Evolutionary conservation across 2,888 invertebrate genomes (phyloP), one percentile per base, ranked within the genome.

Genomic region (Aradus depressus): DNA sequence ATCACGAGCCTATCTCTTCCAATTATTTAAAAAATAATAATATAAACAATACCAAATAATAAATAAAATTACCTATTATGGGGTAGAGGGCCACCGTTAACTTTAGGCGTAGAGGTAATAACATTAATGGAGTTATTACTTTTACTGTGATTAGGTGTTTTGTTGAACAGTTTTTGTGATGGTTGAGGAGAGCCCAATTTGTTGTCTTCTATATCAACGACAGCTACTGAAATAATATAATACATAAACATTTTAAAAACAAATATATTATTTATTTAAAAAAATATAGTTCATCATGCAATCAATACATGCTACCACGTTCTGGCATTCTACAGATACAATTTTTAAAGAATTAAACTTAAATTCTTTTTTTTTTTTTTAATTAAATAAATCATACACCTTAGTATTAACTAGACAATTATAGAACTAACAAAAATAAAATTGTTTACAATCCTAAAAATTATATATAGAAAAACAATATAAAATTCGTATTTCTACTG

Each of bases 101-200:
- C 26, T 37, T 53, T 53, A 4, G 53, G 50, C 4, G 53, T 50
- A 8, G 53, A 49, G 1, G 53, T 37, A 31, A 50, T 37, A 4
- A 49, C 16, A 23, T 52, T 32, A 10, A 48, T 34, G n/a, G n/a
- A n/a, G 12, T 38, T 50, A 35, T 44, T 53, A 18, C 16, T 42
- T 18, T 43, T 52, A 12, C 23, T 53, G n/a, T 53, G 25, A 28
- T 49, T 41, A 4, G 49, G 41, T 0, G 41, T 49, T 14, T 23
- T 49, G 12, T 49, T 49, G 23, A 41, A 3, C 3, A 41, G 3
- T 16, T 19, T 52, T 12, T 32, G 25, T 4, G 39, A 34, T n/a
- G 41, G 26, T 22, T 31, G 37, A 2, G 44, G 51, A 3, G 51
- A 44, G 14, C 19, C 34, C 6, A 22, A 16, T 19, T 28, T 22